These are phyloP conservation scores for Orchesellides sinensis DNA, from an alignment of 2,888 invertebrate species.

Conservation along the genomic window DNA sequence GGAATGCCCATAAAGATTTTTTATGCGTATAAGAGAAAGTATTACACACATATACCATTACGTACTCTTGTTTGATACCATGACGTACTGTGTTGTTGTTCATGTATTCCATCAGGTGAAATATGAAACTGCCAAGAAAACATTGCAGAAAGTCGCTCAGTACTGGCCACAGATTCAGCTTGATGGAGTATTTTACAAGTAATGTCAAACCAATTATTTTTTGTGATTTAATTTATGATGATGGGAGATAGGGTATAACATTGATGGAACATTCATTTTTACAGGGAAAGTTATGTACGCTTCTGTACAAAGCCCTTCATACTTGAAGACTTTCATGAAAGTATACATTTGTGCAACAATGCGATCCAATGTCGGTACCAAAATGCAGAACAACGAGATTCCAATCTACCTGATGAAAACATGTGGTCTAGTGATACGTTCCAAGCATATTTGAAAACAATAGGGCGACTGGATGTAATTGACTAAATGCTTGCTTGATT, in stretches of 20 bases:
- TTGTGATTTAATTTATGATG: no score
- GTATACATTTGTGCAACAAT: slow-evolving; percentile 94
- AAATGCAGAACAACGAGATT: slow-evolving; percentile 77
- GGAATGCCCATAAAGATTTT: no score
- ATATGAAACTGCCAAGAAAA: slow-evolving; percentile 80
- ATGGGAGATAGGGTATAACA: no score
- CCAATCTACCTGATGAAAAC: slow-evolving; percentile 84
- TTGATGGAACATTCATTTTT: not conserved
- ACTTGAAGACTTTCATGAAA: slow-evolving; percentile 92
- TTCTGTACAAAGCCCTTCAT: slow-evolving; percentile 95
- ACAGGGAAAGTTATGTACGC: slow-evolving; percentile 91
- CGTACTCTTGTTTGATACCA: no score
- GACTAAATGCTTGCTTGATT: not conserved
- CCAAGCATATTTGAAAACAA: slow-evolving; percentile 81
- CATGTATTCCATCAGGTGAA: slow-evolving; percentile 77
- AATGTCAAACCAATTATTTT: slow-evolving; percentile 75
- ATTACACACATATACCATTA: slow-evolving; percentile 65
- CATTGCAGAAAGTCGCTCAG: slow-evolving; percentile 83
- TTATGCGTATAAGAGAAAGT: not conserved
- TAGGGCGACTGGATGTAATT: slow-evolving; percentile 66
- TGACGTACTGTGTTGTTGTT: no score
- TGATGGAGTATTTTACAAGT: slow-evolving; percentile 94
- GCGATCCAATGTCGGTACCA: slow-evolving; percentile 92
- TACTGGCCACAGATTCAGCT: slow-evolving; percentile 90
- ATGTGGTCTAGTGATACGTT: slow-evolving; percentile 91